Conservation (phyloP, 2,113 vertebrate genomes). For the Zosterops pallidus region DNA sequence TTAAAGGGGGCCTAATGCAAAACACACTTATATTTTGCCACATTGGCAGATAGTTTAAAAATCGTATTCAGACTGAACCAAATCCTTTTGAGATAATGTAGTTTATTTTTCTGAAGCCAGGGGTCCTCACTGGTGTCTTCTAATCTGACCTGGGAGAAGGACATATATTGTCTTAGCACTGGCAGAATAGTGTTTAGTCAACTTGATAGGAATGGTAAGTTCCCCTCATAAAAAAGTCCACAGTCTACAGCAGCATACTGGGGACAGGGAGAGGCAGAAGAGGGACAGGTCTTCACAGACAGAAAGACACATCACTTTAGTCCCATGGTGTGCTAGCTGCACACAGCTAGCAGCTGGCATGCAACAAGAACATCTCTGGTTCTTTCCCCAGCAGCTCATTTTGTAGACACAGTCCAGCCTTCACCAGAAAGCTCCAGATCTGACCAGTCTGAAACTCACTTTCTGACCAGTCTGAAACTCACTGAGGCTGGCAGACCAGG, state of each 20-base stretch:
- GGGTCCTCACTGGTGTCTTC: not conserved
- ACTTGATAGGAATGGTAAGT: not conserved
- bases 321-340: not conserved
- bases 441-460: not conserved
- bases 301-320: not conserved
- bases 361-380: not conserved
- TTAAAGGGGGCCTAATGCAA: not conserved
- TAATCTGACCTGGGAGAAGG: not conserved
- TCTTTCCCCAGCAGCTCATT: not conserved
- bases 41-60: not conserved
- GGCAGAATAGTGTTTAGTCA: not conserved
- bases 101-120: not conserved
- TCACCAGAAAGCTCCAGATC: not conserved
- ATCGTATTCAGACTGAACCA: not conserved
- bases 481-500: not conserved
- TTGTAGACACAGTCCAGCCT: not conserved
- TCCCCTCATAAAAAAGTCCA: not conserved
- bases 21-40: not conserved
- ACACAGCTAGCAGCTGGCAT: not conserved
- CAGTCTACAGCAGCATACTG: rapidly evolving
- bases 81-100: not conserved
- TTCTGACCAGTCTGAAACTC: not conserved
- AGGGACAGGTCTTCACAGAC: not conserved
- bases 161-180: not conserved
- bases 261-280: not conserved